Conservation (phyloP, 2,888 invertebrate species). For the Metalampra italica region DNA sequence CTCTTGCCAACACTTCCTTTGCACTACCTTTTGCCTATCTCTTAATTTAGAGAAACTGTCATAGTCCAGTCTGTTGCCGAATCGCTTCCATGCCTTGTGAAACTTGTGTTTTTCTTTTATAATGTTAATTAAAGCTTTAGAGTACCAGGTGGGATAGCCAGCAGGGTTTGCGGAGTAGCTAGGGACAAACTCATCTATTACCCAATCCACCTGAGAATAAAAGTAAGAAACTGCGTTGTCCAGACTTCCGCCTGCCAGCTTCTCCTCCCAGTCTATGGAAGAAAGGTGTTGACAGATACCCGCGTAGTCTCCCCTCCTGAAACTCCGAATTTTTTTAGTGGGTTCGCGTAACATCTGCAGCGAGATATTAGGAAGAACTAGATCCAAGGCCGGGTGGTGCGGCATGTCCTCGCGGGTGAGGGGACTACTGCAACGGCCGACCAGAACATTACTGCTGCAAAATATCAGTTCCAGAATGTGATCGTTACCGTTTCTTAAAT, state of each 20-base stretch:
- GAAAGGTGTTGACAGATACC: not conserved
- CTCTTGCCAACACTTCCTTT: not conserved
- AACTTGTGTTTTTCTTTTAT: conserved; percentile 3
- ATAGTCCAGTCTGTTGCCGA: not conserved
- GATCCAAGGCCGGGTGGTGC: conserved; percentile 1
- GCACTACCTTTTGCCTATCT: not conserved
- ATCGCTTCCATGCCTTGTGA: not conserved
- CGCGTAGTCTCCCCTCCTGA: not conserved
- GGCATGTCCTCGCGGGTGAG: conserved; percentile 1
- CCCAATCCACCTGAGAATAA: not conserved
- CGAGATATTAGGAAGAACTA: not conserved
- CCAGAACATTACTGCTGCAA: not conserved
- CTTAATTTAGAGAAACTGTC: not conserved
- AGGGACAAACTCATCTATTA: not conserved
- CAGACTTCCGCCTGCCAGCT: not conserved
- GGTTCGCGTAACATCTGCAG: not conserved
- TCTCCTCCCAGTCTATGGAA: not conserved
- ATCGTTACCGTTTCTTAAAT: not conserved
- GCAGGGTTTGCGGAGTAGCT: not conserved
- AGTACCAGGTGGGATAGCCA: conserved; percentile 2
- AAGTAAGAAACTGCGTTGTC: not conserved
- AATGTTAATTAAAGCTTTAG: not conserved
- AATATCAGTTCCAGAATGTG: not conserved
- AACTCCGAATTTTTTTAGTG: not conserved
- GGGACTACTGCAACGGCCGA: not conserved